phyloP scores from a whole-genome alignment of 2,113 vertebrate genomes.

The Thamnaconus septentrionalis region DNA sequence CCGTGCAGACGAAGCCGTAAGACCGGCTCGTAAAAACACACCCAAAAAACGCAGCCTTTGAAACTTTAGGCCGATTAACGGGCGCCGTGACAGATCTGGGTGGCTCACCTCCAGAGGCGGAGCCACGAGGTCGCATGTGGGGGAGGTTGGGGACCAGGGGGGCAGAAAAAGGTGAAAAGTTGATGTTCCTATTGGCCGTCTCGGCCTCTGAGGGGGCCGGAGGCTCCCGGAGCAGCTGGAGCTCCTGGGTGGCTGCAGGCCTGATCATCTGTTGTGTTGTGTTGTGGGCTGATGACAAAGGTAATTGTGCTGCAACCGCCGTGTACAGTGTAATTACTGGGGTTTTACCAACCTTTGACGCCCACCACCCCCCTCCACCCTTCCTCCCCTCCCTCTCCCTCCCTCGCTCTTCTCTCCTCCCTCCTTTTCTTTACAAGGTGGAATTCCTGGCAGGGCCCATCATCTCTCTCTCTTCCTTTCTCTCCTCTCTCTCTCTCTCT shows the following conservation, averaged over 20 bases:
- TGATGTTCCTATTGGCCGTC: background rate
- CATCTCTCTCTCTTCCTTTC: background rate
- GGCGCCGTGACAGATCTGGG: constrained; percentile 77
- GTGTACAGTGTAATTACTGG: constrained; percentile 52
- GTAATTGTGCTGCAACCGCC: constrained; percentile 46
- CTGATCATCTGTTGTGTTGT: background rate
- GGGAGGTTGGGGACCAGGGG: too few species aligned
- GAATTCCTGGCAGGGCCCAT: constrained; percentile 43
- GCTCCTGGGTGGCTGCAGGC: too few species aligned
- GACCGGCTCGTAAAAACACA: constrained; percentile 77
- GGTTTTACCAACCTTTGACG: constrained; percentile 45
- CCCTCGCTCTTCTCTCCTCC: too few species aligned
- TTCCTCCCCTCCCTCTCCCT: too few species aligned
- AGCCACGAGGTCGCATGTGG: background rate
- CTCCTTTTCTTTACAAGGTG: constrained; percentile 41
- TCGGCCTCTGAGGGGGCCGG: background rate
- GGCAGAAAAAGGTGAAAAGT: constrained; percentile 4
- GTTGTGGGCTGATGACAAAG: constrained; percentile 35
- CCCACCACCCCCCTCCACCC: background rate
- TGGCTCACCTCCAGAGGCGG: constrained; percentile 40
- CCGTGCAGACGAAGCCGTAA: constrained; percentile 78
- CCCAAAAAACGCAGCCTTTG: constrained; percentile 75
- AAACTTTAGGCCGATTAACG: constrained; percentile 84
- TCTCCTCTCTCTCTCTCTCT: constrained; percentile 1
- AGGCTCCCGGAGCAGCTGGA: too few species aligned